These are phyloP conservation scores for Campoplex nolae DNA, from an alignment of 2,888 invertebrate genomes.

Conservation along the genomic window DNA sequence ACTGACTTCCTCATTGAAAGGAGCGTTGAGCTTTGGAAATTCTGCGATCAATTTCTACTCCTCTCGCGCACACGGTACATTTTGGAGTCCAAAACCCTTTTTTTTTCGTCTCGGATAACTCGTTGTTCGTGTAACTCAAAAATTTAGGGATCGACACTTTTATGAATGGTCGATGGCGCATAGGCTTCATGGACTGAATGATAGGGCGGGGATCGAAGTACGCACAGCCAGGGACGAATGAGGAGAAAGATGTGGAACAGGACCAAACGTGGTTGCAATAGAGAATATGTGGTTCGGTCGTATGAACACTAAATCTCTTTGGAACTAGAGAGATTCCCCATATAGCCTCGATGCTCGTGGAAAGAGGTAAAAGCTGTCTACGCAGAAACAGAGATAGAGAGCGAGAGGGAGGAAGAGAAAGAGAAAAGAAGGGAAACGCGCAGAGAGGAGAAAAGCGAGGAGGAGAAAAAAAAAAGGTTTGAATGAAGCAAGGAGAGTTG, in stretches of 20 bases:
- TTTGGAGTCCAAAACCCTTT: slow-evolving; percentile 23
- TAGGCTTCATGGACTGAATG: neutral
- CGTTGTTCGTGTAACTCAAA: slow-evolving; percentile 60
- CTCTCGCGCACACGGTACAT: slow-evolving; percentile 1
- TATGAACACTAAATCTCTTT: slow-evolving; percentile 63
- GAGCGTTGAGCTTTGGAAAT: neutral
- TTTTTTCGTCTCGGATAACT: slow-evolving; percentile 51
- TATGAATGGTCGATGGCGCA: slow-evolving; percentile 40
- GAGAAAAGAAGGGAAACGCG: neutral
- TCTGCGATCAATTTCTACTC: neutral
- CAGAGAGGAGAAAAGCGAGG: neutral
- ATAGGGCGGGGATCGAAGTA: neutral
- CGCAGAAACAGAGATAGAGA: neutral
- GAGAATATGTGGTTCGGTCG: slow-evolving; percentile 59
- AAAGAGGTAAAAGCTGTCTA: slow-evolving; percentile 13
- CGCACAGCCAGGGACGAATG: neutral
- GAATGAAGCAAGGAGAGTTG: neutral
- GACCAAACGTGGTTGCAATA: slow-evolving; percentile 64
- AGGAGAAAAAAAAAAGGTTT: neutral
- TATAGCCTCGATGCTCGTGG: slow-evolving; percentile 15
- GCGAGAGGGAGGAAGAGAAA: neutral
- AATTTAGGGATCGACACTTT: slow-evolving; percentile 58
- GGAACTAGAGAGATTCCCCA: slow-evolving; percentile 46
- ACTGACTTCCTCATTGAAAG: neutral
- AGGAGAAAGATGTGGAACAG: slow-evolving; percentile 2